Conservation (phyloP, 37 sponge, comb jelly and placozoan species). For the Spongilla lacustris region DNA sequence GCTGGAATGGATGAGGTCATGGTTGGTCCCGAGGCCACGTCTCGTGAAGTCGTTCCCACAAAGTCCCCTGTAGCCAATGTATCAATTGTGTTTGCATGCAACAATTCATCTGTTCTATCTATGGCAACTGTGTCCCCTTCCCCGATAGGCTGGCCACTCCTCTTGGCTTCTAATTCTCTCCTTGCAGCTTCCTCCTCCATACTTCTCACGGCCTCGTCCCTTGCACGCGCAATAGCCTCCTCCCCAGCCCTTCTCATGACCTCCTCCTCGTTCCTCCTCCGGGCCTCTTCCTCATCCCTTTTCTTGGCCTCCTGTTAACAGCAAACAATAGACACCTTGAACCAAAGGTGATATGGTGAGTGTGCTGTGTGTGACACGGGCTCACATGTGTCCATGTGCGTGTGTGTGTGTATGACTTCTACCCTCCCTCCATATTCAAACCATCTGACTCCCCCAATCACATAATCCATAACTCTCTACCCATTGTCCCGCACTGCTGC, state of each 20-base stretch:
- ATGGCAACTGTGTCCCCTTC: background rate
- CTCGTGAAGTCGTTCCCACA: no score
- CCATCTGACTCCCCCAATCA: background rate
- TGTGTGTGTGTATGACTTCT: background rate
- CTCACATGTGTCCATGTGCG: background rate
- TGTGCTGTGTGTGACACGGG: background rate
- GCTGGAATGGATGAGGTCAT: background rate
- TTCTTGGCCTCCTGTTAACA: background rate
- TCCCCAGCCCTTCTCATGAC: background rate
- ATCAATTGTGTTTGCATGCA: background rate
- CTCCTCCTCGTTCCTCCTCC: background rate
- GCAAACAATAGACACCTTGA: background rate
- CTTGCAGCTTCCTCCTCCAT: no score
- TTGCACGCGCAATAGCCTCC: background rate
- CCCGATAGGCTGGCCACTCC: background rate
- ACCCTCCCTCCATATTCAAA: background rate
- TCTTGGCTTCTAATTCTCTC: slow-evolving; percentile 7
- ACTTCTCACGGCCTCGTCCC: background rate
- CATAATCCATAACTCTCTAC: no score
- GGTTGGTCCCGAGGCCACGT: no score
- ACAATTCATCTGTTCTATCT: background rate
- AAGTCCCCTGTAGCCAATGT: background rate
- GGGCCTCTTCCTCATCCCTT: background rate
- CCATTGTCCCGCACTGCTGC: no score
- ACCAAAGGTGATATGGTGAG: background rate